Evolutionary conservation across 1,140 invertebrate genomes (phyloP).

Genomic region (Tyrophagus putrescentiae): DNA sequence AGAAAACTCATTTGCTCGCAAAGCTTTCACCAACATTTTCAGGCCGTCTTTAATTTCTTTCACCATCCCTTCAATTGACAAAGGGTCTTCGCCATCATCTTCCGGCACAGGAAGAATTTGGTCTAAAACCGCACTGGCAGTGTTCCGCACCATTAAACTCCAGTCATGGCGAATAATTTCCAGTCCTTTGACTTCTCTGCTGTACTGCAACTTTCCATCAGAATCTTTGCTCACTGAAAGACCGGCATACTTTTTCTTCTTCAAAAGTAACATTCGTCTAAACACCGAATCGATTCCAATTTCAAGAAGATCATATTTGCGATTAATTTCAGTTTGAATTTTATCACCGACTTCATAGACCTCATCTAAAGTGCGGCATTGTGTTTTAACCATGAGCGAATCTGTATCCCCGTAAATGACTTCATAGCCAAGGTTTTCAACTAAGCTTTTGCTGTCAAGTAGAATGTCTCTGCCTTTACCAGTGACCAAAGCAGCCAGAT

Average conservation of each 20-base stretch:
- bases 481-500: conserved; percentile 84
- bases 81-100: too few relatives aligned
- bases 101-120: conserved; percentile 66
- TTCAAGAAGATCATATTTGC: conserved; percentile 80
- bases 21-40: conserved; percentile 46
- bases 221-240: conserved; percentile 35
- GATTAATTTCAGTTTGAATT: conserved; percentile 89
- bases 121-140: conserved; percentile 60
- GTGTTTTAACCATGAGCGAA: conserved; percentile 97
- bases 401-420: conserved; percentile 99
- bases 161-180: conserved; percentile 97
- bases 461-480: conserved; percentile 81
- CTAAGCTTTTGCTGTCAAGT: conserved; percentile 51
- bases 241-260: conserved; percentile 99
- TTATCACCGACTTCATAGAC: conserved; percentile 55
- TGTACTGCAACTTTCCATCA: too few relatives aligned
- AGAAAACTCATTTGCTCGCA: conserved; percentile 50
- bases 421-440: conserved; percentile 55
- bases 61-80: conserved; percentile 58
- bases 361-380: conserved; percentile 68
- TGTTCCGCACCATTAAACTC: conserved; percentile 83
- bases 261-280: conserved; percentile 75
- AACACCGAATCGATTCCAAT: conserved; percentile 96
- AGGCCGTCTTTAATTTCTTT: conserved; percentile 61
- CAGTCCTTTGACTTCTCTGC: conserved; percentile 68